Conservation (phyloP, 2,888 invertebrate genomes). For the Sarcophaga carnaria region DNA sequence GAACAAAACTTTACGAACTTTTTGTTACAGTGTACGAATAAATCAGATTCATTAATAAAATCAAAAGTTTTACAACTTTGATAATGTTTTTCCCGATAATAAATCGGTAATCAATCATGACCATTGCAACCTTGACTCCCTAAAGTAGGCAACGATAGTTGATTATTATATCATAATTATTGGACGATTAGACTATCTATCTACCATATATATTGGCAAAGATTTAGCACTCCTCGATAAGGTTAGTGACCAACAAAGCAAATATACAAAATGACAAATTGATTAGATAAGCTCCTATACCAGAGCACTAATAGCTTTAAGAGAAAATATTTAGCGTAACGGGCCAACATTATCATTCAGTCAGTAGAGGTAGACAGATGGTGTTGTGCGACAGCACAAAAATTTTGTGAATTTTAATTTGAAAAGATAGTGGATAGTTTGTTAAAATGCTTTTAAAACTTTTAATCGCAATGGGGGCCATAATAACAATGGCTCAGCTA, state of each 20-base stretch:
- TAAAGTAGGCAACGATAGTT: too few relatives aligned
- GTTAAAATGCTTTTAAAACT: conserved; percentile 20
- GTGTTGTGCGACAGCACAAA: too few relatives aligned
- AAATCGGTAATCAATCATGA: too few relatives aligned
- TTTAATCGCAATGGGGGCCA: not conserved
- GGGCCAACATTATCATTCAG: not conserved
- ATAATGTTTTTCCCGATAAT: too few relatives aligned
- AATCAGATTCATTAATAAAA: too few relatives aligned
- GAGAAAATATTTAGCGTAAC: not conserved
- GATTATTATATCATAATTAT: too few relatives aligned
- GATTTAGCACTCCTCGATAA: not conserved
- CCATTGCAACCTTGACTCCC: too few relatives aligned
- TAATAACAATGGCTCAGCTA: conserved; percentile 16
- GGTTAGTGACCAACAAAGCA: conserved; percentile 6
- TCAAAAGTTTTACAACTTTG: too few relatives aligned
- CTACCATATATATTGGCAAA: not conserved
- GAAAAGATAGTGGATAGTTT: not conserved
- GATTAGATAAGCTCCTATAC: conserved; percentile 8
- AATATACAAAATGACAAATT: not conserved
- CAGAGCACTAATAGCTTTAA: not conserved
- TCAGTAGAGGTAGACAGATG: not conserved
- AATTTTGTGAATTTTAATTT: too few relatives aligned
- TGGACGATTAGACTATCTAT: not conserved
- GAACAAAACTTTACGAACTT: too few relatives aligned
- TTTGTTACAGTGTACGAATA: too few relatives aligned